These are phyloP conservation scores for Temnothorax curvispinosus DNA, from an alignment of 1,140 invertebrate genomes.

Conservation along the genomic window DNA sequence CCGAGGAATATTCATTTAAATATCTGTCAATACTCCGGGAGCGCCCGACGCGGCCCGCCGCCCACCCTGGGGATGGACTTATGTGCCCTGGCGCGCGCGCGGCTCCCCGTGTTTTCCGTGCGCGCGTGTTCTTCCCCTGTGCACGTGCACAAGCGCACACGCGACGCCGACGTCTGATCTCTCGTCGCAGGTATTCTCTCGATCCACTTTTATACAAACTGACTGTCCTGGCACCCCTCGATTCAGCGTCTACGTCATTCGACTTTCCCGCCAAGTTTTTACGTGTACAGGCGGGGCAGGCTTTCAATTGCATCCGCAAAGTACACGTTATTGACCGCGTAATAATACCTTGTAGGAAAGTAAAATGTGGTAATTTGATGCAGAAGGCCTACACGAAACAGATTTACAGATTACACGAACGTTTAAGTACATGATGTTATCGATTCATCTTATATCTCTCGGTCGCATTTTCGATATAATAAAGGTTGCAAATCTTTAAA, in stretches of 20 bases:
- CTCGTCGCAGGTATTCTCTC: conserved; percentile 66
- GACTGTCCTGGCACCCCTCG: conserved; percentile 26
- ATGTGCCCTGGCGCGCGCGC: conserved; percentile 73
- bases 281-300: background rate
- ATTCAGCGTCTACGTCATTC: conserved; percentile 17
- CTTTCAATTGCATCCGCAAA: conserved; percentile 31
- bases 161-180: conserved; percentile 69
- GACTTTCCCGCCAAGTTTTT: conserved; percentile 34
- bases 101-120: conserved; percentile 35
- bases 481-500: background rate
- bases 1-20: conserved; percentile 85
- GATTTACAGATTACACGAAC: background rate
- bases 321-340: conserved; percentile 8
- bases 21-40: conserved; percentile 83
- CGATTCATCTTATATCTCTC: background rate
- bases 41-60: conserved; percentile 71
- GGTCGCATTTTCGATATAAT: background rate
- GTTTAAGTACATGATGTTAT: background rate
- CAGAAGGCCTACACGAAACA: background rate
- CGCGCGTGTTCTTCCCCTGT: conserved; percentile 48
- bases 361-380: background rate
- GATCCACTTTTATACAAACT: conserved; percentile 68
- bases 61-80: conserved; percentile 78
- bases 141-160: conserved; percentile 54
- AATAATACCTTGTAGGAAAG: conserved; percentile 11